Evolutionary conservation across 2,113 vertebrate species (phyloP).

Genomic region (Callipepla squamata): DNA sequence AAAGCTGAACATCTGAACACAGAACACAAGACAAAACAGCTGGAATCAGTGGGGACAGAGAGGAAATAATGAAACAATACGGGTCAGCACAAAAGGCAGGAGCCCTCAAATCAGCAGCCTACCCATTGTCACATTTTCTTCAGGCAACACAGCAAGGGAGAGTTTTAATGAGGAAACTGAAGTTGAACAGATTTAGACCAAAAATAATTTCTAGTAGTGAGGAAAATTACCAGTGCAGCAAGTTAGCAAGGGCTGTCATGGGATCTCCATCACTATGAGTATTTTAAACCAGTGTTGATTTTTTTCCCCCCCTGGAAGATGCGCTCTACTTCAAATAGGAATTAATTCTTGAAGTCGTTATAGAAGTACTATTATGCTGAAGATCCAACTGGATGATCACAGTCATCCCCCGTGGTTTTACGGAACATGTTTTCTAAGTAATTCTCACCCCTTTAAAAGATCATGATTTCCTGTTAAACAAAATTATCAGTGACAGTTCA

Average conservation of each 20-base stretch:
- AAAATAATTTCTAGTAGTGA: conserved; percentile 29
- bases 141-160: conserved; percentile 62
- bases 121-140: conserved; percentile 47
- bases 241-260: not conserved
- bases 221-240: conserved; percentile 11
- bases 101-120: conserved; percentile 2
- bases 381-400: not conserved
- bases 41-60: conserved; percentile 30
- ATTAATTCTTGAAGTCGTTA: not conserved
- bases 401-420: not conserved
- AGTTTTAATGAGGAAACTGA: conserved; percentile 68
- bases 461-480: not conserved
- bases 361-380: not conserved
- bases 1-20: conserved; percentile 43
- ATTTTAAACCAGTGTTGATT: conserved; percentile 14
- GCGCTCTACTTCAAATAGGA: not conserved
- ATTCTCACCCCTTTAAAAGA: not conserved
- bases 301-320: not conserved
- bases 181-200: conserved; percentile 30
- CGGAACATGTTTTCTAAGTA: not conserved
- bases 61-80: conserved; percentile 47
- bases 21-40: conserved; percentile 47
- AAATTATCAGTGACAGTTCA: not conserved
- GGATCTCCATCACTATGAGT: not conserved
- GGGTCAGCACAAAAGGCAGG: conserved; percentile 39